phyloP scores from a whole-genome alignment of 2,888 invertebrate genomes.

The Polydrusus tereticollis region DNA sequence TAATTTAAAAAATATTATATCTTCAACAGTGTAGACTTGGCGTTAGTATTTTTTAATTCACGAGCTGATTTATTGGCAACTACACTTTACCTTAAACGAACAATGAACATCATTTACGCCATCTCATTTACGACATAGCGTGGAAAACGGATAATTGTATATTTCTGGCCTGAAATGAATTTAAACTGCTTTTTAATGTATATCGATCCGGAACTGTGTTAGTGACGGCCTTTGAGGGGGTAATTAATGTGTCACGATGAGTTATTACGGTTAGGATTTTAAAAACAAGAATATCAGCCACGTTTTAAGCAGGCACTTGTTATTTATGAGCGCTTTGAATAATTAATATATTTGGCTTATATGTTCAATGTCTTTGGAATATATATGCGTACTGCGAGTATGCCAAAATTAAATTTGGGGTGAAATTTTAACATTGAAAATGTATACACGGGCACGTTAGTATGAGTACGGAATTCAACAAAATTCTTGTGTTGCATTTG shows the following conservation, averaged over 20 bases:
- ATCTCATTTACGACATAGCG: constrained; percentile 1
- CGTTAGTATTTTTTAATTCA: neutral
- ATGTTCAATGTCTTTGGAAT: no score
- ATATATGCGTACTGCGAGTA: no score
- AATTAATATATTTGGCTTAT: neutral
- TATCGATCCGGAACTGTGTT: constrained; percentile 27
- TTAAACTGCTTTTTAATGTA: constrained; percentile 30
- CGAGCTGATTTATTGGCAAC: neutral
- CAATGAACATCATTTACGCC: constrained; percentile 3
- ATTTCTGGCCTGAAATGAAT: constrained; percentile 21
- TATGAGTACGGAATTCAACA: no score
- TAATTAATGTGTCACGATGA: constrained; percentile 39
- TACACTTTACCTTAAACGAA: neutral
- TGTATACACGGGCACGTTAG: no score
- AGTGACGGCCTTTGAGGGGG: constrained; percentile 21
- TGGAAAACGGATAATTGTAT: constrained; percentile 16
- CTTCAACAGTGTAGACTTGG: no score
- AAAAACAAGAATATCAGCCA: constrained; percentile 15
- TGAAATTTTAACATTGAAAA: no score
- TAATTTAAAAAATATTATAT: no score
- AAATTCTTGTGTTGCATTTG: no score
- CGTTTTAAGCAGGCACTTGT: constrained; percentile 1
- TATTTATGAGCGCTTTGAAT: neutral
- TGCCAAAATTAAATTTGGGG: no score
- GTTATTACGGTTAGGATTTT: constrained; percentile 25